Conservation (phyloP, 64 coral and sea anemone genomes). For the Actinia tenebrosa region DNA sequence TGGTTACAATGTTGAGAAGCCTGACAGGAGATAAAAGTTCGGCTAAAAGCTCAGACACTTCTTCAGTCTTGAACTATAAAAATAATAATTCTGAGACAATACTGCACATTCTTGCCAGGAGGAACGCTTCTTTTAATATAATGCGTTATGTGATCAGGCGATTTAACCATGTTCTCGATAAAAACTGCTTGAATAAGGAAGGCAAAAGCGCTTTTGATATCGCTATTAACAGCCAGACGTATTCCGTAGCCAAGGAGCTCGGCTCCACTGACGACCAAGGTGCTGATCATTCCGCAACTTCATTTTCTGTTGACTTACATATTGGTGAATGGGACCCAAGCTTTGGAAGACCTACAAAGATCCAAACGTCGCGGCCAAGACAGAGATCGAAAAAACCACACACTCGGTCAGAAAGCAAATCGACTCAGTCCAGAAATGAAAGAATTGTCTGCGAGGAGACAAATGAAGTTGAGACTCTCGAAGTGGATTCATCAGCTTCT, state of each 20-base stretch:
- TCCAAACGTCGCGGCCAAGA: background rate
- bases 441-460: background rate
- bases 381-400: background rate
- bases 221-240: background rate
- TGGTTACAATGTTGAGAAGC: background rate
- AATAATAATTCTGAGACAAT: constrained; percentile 10
- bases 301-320: background rate
- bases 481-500: background rate
- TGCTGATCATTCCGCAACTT: background rate
- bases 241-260: background rate
- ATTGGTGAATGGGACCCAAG: background rate
- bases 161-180: background rate
- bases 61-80: background rate
- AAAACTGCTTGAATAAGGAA: background rate
- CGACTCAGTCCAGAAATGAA: background rate
- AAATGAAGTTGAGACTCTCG: background rate
- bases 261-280: background rate
- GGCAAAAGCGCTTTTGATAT: constrained; percentile 7
- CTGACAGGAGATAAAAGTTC: background rate
- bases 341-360: background rate
- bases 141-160: constrained; percentile 6
- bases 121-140: constrained; percentile 4
- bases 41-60: background rate
- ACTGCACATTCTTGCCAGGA: background rate
- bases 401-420: background rate